Percentiles rank a stretch among this genome's conserved stretches.
Evolutionary conservation across 2,113 vertebrate species (phyloP).

Genomic region (Marmota flaviventris): DNA sequence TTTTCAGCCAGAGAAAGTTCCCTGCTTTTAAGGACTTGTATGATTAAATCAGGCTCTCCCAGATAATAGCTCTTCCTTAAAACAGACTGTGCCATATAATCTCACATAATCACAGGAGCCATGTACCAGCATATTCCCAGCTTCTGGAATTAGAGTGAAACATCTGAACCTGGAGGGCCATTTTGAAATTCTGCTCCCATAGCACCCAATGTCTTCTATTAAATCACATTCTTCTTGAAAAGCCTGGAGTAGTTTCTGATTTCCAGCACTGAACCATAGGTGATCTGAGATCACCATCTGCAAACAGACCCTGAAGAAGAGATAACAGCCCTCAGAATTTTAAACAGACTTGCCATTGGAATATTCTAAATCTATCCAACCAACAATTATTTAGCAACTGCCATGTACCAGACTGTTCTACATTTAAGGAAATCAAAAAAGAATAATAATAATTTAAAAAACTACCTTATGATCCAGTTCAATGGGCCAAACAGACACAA

Average conservation of each 20-base stretch:
- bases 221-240: conserved; percentile 44
- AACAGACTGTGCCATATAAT: background rate
- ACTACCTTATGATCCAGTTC: background rate
- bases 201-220: background rate
- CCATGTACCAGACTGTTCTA: background rate
- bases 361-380: background rate
- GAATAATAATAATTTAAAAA: background rate
- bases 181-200: conserved; percentile 26
- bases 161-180: background rate
- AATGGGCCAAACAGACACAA: background rate
- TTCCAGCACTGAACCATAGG: background rate
- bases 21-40: background rate
- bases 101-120: background rate
- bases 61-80: background rate
- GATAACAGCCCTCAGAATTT: background rate
- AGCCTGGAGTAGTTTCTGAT: background rate
- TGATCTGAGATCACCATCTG: background rate
- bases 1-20: background rate
- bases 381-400: conserved; percentile 35
- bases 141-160: background rate
- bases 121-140: background rate
- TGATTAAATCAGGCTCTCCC: background rate
- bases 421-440: background rate
- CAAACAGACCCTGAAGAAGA: background rate
- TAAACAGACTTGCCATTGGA: background rate